Percentiles rank a stretch among this genome's conserved stretches.
These are phyloP conservation scores for Bothrops jararaca DNA, from an alignment of 2,113 vertebrate species.

Conservation along the genomic window DNA sequence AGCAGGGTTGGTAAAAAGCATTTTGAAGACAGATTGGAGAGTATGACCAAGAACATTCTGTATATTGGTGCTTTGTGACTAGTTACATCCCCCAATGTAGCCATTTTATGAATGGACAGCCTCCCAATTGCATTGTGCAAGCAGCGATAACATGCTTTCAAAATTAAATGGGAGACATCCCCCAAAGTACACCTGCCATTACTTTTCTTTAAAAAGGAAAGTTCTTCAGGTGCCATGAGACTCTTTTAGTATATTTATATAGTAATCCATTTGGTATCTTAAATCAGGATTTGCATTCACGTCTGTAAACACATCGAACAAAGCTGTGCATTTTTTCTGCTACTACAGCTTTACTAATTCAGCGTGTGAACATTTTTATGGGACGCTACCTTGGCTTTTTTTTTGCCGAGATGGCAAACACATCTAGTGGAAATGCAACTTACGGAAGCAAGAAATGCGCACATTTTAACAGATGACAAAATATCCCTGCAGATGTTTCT, in stretches of 20 bases:
- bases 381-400: neutral
- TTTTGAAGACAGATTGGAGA: neutral
- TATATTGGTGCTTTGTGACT: neutral
- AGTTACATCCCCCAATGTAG: neutral
- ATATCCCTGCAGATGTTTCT: slow-evolving; percentile 55
- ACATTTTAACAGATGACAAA: slow-evolving; percentile 43
- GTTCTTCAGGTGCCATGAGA: neutral
- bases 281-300: neutral
- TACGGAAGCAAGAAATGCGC: slow-evolving; percentile 9
- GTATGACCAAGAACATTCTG: neutral
- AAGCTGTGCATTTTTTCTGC: neutral
- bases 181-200: neutral
- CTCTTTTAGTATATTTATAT: neutral
- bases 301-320: neutral
- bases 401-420: neutral
- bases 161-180: neutral
- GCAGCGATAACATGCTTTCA: neutral
- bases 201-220: neutral
- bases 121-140: neutral
- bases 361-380: neutral
- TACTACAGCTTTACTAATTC: neutral
- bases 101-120: neutral
- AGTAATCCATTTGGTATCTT: neutral
- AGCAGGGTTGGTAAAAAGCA: neutral
- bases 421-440: neutral